These are phyloP conservation scores for Sebastes kiyomatsui DNA, from an alignment of 2,797 vertebrate genomes.

Conservation along the genomic window DNA sequence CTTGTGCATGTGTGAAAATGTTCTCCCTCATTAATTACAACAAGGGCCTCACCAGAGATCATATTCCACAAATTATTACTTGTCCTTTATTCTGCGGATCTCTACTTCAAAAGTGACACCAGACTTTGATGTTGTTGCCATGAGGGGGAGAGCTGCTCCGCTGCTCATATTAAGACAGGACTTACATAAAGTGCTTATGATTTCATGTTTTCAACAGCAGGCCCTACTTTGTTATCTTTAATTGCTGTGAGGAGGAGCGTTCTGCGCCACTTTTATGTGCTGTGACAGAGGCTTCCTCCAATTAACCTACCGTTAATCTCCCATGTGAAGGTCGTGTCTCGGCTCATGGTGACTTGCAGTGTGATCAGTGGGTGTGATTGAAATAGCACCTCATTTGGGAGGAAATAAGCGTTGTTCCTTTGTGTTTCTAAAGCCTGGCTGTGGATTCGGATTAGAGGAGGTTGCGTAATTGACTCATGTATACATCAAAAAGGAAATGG, in stretches of 20 bases:
- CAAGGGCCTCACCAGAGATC: constrained; percentile 28
- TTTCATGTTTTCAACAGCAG: constrained; percentile 38
- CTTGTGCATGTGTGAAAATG: constrained; percentile 19
- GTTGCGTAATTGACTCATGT: not conserved
- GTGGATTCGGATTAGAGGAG: constrained; percentile 16
- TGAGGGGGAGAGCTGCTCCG: not conserved
- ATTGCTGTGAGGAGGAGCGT: constrained; percentile 28
- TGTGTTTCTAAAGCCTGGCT: not conserved
- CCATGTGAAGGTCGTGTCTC: constrained; percentile 37
- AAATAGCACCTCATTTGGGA: constrained; percentile 7
- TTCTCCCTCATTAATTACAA: constrained; percentile 49
- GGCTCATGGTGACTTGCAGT: constrained; percentile 15
- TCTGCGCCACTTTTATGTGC: constrained; percentile 21
- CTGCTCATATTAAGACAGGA: constrained; percentile 21
- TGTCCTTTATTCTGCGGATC: constrained; percentile 38
- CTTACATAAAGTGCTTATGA: constrained; percentile 33
- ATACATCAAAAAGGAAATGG: constrained; percentile 7
- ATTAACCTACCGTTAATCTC: constrained; percentile 59
- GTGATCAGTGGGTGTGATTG: constrained; percentile 31
- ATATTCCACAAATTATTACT: constrained; percentile 24
- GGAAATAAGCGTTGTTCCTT: not conserved
- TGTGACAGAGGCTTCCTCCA: constrained; percentile 37
- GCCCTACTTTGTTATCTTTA: constrained; percentile 48
- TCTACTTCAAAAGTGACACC: constrained; percentile 38
- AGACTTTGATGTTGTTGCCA: constrained; percentile 57